A percentile compares a stretch with the other conserved stretches of the same genome.
Evolutionary conservation across 2,797 vertebrate species (phyloP).

Genomic region (Philypnodon macrostomus): DNA sequence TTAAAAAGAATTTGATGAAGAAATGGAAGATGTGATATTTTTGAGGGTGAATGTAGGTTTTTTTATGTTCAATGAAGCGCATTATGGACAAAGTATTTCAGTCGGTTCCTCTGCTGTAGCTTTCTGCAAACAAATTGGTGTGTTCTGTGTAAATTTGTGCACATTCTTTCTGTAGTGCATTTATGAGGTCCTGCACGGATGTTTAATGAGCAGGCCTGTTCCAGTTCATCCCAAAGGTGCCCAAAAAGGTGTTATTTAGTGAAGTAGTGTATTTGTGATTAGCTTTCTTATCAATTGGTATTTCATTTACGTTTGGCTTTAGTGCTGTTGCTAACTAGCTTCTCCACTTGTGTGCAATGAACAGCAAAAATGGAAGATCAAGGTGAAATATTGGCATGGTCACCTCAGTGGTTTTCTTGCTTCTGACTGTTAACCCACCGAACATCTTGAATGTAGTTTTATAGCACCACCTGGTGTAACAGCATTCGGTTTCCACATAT

Average conservation of each 20-base stretch:
- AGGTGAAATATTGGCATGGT: constrained; percentile 6
- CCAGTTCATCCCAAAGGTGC: too few species aligned
- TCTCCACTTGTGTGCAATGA: constrained; percentile 32
- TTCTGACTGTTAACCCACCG: constrained; percentile 38
- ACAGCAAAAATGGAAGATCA: constrained; percentile 8
- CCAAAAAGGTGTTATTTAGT: too few species aligned
- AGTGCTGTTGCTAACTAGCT: constrained; percentile 25
- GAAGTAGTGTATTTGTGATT: too few species aligned
- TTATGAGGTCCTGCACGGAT: too few species aligned
- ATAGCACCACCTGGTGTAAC: constrained; percentile 15
- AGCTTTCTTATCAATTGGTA: too few species aligned
- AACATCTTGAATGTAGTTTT: constrained; percentile 54
- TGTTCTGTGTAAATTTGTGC: too few species aligned
- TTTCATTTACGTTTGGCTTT: constrained; percentile 26
- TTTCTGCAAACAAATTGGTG: too few species aligned
- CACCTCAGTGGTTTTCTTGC: constrained; percentile 6
- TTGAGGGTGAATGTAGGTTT: constrained; percentile 15
- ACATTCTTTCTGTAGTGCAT: too few species aligned
- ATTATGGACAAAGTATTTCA: too few species aligned
- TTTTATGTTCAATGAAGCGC: background rate
- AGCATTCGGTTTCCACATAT: constrained; percentile 11
- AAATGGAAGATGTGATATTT: constrained; percentile 8
- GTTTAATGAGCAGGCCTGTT: too few species aligned
- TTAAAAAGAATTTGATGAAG: constrained; percentile 1
- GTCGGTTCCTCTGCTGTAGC: too few species aligned